Base-by-base conservation (phyloP, 2,113 vertebrate species). In the Triplophysa siluroides region DNA sequence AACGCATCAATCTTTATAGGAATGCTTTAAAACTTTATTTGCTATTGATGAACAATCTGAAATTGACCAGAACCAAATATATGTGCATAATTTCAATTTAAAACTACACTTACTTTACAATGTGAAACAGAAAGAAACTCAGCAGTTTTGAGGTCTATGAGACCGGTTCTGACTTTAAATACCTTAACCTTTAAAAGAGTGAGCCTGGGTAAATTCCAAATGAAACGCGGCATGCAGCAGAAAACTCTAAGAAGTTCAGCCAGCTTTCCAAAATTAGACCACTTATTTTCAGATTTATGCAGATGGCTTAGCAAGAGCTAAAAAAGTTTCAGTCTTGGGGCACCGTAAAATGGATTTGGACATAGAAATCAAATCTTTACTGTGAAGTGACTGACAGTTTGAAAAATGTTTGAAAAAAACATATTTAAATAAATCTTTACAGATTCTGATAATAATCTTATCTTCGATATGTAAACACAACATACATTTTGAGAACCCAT, bases 241-340 rank as follows among this genome's bases (percentile, higher is more conserved):
- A 73, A 81, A 74, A 66, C 26, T 52, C 19, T 69, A 75, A 45
- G 23, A 78, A 43, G 33, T 19, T 4, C 56, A 54, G 52, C 33
- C 45, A 65, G 54, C 21, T 67, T 38, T 29, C 70, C 72, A 76
- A 79, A 84, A 65, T 79, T 78, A 60, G 70, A 52, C 24, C 18
- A 23, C 16, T 72, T 73, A 70, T 80, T 83, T 66, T 73, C 8
- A 18, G 72, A 8, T 12, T 14, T 14, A 18, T 47, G 19, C 43
- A 38, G 43, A 38, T 54, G 43, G 26, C 8, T 38, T 71, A 54
- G 11, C 29, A 26, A 63, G 58, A 60, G 26, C 64, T 41, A 19
- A 78, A 68, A 62, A 13, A 9, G 43, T 68, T 38, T 38, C 0
- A 50, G 21, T 56, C 63, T 69, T 33, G 50, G 13, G 43, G 21